Percentiles rank a stretch among this genome's conserved stretches.
Conservation (phyloP, 2,113 vertebrate species). For the Cervus canadensis region DNA sequence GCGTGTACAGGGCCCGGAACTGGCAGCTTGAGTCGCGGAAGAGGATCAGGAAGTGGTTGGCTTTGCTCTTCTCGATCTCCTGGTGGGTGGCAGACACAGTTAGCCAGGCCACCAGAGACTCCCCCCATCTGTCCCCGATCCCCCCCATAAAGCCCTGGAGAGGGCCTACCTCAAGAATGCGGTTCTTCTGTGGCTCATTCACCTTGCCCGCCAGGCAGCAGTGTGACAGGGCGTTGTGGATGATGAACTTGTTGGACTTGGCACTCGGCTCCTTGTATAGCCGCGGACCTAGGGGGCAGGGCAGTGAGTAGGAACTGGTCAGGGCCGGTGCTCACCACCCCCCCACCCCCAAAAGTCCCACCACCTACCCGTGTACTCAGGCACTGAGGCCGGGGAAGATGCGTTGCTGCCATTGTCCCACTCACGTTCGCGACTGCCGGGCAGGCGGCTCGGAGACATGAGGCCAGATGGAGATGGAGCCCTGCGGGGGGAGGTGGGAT, state of each 20-base stretch:
- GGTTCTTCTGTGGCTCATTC: slow-evolving; percentile 94
- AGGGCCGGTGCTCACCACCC: rapidly evolving
- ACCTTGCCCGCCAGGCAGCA: slow-evolving; percentile 95
- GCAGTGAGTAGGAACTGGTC: background rate
- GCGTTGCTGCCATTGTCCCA: slow-evolving; percentile 92
- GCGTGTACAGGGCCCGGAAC: slow-evolving; percentile 92
- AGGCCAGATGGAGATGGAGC: slow-evolving; percentile 89
- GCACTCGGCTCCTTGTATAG: slow-evolving; percentile 96
- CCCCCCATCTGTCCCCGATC: rapidly evolving
- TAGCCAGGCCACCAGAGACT: background rate
- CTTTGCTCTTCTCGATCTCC: slow-evolving; percentile 91
- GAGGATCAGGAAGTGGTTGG: slow-evolving; percentile 95
- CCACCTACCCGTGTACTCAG: slow-evolving; percentile 90
- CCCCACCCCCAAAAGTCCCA: too few relatives aligned
- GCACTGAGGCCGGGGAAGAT: slow-evolving; percentile 91
- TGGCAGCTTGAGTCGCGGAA: slow-evolving; percentile 93
- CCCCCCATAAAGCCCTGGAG: rapidly evolving
- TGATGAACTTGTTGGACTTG: slow-evolving; percentile 96
- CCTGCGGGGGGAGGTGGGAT: slow-evolving; percentile 64
- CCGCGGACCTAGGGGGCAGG: slow-evolving; percentile 84
- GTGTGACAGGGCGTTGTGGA: slow-evolving; percentile 92
- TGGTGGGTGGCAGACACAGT: slow-evolving; percentile 21
- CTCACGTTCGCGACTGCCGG: slow-evolving; percentile 86
- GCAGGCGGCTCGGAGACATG: slow-evolving; percentile 85
- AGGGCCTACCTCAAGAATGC: slow-evolving; percentile 89